A percentile compares a stretch with the other conserved stretches of the same genome.
phyloP scores from a whole-genome alignment of 2,113 vertebrate genomes.

The Cettia cetti region DNA sequence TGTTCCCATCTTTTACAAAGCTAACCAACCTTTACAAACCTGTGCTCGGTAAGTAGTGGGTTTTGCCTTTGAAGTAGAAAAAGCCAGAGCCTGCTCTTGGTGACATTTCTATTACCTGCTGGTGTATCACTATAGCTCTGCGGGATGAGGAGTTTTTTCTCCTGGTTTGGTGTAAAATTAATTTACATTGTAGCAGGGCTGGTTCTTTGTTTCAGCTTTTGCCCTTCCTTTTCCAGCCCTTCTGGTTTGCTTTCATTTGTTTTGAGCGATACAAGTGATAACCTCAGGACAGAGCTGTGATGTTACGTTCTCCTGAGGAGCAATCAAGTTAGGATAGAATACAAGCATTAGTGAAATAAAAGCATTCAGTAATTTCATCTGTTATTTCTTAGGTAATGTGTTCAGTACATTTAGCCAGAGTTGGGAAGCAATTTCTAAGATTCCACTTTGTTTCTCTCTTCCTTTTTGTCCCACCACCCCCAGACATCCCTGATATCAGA shows the following conservation, averaged over 20 bases:
- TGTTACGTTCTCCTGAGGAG: neutral
- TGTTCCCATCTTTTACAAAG: slow-evolving; percentile 96
- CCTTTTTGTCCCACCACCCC: neutral
- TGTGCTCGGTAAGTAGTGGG: slow-evolving; percentile 87
- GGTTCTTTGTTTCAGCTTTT: neutral
- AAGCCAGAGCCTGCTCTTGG: neutral
- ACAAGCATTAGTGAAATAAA: neutral
- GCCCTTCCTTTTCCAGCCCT: neutral
- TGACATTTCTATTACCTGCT: neutral
- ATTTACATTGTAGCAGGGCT: neutral
- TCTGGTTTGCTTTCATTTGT: neutral
- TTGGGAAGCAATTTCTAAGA: neutral
- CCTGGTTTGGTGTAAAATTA: neutral
- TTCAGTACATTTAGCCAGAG: neutral
- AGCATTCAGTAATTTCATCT: neutral
- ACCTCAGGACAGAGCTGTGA: neutral
- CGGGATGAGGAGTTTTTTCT: neutral
- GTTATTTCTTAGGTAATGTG: neutral
- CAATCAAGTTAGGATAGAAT: neutral
- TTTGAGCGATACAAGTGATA: neutral
- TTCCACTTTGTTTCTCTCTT: neutral
- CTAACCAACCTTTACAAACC: slow-evolving; percentile 97
- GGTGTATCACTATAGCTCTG: neutral
- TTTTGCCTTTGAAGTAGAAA: neutral
- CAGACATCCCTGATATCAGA: slow-evolving; percentile 91